A percentile compares a stretch with the other conserved stretches of the same genome.
Conservation (phyloP, 92 coral and sea anemone genomes). For the Pocillopora meandrina region DNA sequence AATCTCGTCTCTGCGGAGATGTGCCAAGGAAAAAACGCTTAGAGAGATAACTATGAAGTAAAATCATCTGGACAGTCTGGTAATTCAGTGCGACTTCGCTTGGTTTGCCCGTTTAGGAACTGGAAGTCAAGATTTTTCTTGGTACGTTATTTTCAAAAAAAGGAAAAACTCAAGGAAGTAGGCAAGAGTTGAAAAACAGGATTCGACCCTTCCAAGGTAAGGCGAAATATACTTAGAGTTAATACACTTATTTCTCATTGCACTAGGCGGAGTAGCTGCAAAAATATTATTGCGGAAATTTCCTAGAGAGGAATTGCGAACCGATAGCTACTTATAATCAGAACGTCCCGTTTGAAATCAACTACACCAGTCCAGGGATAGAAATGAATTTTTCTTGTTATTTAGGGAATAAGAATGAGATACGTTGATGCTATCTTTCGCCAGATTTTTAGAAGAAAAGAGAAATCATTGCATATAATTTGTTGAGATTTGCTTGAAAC, state of each 20-base stretch:
- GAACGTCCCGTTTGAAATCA: background rate
- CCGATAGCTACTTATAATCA: background rate
- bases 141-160: background rate
- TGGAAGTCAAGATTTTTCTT: constrained; percentile 1
- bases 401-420: too few relatives aligned
- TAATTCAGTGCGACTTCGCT: background rate
- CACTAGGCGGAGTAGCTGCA: background rate
- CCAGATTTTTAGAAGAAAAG: too few relatives aligned
- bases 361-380: too few relatives aligned
- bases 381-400: too few relatives aligned
- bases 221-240: background rate
- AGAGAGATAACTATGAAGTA: background rate
- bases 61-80: background rate
- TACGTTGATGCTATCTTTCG: too few relatives aligned
- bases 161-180: background rate
- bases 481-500: too few relatives aligned
- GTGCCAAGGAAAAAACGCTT: background rate
- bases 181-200: background rate
- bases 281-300: background rate
- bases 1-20: background rate
- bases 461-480: too few relatives aligned
- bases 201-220: constrained; percentile 29
- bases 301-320: background rate
- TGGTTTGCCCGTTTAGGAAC: background rate
- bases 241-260: background rate